Base-by-base conservation (phyloP, 2,113 vertebrate genomes). In the Coryphaenoides rupestris region DNA sequence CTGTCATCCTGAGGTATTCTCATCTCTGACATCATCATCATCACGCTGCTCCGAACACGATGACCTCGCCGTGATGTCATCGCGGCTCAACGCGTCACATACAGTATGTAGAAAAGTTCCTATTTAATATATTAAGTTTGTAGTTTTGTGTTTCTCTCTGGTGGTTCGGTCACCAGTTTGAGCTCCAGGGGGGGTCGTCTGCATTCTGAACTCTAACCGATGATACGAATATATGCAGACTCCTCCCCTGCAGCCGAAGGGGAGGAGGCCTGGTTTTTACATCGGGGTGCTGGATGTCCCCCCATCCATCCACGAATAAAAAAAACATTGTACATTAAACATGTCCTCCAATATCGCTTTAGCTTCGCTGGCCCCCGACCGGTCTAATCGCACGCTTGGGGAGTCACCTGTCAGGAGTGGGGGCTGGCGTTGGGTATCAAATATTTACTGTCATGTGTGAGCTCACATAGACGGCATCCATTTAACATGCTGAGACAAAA, bases 401-500 rank as follows among this genome's bases (percentile, higher is more conserved):
- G 76, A 69, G 28, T 78, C 63, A 72, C 65, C 62, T 12, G 3
- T 49, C 2, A 15, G 15, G 12, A 2, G 1, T 13, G 47, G 47
- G 47, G 47, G 54, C 5, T 19, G 69, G 62, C 52, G 71, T 76
- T 76, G 73, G 67, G 81, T 73, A 87, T 88, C 79, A 88, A 86
- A 87, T 84, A 88, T 87, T 88, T 84, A 87, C 74, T 10, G 76
- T 63, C 21, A 10, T 5, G 28, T 33, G 28, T 1, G 65, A 72
- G 70, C 56, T 72, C 80, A 58, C 78, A 82, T 63, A 80, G 72
- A 75, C 68, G 47, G 70, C 77, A 84, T 86, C 21, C 84, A 88
- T 87, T 86, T 84, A 83, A 82, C 82, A 88, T 88, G 85, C 45
- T 3, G 63, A 77, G 71, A 82, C 80, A 80, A 83, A 80, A 75